Evolutionary conservation across 2,113 vertebrate species (phyloP), one percentile per base, ranked within the genome.

Genomic region (Promerops cafer): DNA sequence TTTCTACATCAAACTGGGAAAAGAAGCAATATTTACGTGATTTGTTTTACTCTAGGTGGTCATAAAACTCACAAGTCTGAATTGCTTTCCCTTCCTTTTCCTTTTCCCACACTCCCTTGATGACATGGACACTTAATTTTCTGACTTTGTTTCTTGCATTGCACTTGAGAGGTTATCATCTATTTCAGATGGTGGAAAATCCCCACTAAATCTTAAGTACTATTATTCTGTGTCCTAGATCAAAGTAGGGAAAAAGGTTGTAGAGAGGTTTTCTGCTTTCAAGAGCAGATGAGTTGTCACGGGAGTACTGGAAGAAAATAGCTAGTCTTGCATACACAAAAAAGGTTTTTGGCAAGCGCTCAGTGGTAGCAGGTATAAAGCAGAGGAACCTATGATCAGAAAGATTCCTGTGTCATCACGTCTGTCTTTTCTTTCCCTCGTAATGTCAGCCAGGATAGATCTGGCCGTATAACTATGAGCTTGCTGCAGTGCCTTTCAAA

Each of bases 131-230:
- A 60, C 24, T 71, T 83, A 44, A 68, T 85, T 79, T 89, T 87
- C 90, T 71, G 7, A 65, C 44, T 87, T 84, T 19, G 22, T 5
- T 87, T 90, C 74, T 68, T 93, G 35, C 39, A 13, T 49, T 71
- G 35, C 27, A 21, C 56, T 93, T 71, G 35, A 85, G 49, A 82
- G 17, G 53, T 65, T 85, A 23, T 72, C 61, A 52, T 76, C 61
- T 90, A 22, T 61, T 85, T 65, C 78, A 95, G 78, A 63, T 64
- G 53, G 78, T 82, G 49, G 69, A 91, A 94, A 97, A 91, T 84
- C 61, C 52, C 23, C 22, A 13, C 74, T 91, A 69, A 87, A 82
- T 80, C 30, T 59, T 71, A 37, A 33, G 37, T 66, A 30, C 13
- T 33, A 0, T 70, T 53, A 79, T 79, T 68, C 35, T 59, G 23